Evolutionary conservation across 1,140 invertebrate species (phyloP), one percentile per base, ranked within the genome.

Genomic region (Meloidogyne exigua): DNA sequence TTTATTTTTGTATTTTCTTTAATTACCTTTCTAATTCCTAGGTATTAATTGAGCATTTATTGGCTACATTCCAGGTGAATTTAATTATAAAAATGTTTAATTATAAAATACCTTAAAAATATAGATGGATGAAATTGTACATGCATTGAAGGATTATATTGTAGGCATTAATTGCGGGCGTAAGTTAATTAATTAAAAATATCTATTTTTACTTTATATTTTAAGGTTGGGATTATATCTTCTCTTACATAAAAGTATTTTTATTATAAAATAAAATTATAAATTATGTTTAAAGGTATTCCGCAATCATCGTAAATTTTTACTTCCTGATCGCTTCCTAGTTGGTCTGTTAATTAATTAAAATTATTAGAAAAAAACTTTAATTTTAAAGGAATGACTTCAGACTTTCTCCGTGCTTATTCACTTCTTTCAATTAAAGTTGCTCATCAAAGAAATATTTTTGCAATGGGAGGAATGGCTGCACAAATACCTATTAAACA

Each of bases 131-230:
- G 90, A 92, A 81, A 92, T 92, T 77, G 88, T 92, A 23, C 92
- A 90, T 87, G 91, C 90, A 57, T 83, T 92, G 23, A 89, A 88
- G 78, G 90, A 92, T 49, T 91, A 92, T 88, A 91, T 91, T 21
- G 86, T 92, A 32, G 92, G 92, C 23, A 88, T 92, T 0, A 92
- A 92, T 82, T 92, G 92, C 88, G 92, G 92, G 7, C 92, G 92
- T 44, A 44, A 15, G 13, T 44, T 44, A 44, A 15, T 44, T 2
- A 44, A 42, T 12, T 44, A 15, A 44, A 44, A 42, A 12, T 42
- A 42, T 42, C 18, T 44, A 12, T 44, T 15, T 15, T 44, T 15
- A 2, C 15, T 15, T 44, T 44, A 9, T 39, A 39, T 39, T 39
- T 39, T 39, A 2, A 44, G 42, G 42, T 78, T 92, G 92, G 92